These are phyloP conservation scores for Luscinia luscinia DNA, from an alignment of 2,797 vertebrate genomes.

Conservation along the genomic window DNA sequence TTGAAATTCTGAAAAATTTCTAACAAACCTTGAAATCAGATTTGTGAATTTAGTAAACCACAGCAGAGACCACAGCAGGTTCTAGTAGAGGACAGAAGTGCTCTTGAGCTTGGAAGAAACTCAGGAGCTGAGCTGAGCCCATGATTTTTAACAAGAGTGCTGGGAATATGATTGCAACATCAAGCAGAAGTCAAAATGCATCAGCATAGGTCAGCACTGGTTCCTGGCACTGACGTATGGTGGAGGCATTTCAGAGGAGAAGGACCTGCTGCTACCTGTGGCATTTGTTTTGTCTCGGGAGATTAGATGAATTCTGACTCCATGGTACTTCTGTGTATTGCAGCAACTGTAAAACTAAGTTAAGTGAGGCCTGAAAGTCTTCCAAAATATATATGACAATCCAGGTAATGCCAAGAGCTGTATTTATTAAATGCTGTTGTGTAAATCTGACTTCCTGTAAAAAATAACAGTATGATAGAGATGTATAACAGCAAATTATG, in stretches of 20 bases:
- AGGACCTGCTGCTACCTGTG: neutral
- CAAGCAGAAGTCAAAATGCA: neutral
- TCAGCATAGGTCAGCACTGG: neutral
- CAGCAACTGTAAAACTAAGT: neutral
- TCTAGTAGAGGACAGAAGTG: neutral
- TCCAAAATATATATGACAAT: neutral
- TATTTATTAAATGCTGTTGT: neutral
- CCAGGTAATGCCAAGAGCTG: neutral
- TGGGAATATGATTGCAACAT: neutral
- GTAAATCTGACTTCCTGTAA: neutral
- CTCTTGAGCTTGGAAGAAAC: neutral
- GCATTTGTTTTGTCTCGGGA: neutral
- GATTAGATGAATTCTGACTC: conserved; percentile 4
- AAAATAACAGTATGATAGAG: neutral
- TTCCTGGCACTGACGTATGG: neutral
- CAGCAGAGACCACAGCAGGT: neutral
- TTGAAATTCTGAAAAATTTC: neutral
- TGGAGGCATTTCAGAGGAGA: neutral
- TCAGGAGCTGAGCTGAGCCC: neutral
- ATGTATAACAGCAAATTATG: neutral
- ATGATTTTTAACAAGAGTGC: neutral
- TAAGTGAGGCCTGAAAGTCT: neutral
- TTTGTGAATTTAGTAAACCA: neutral
- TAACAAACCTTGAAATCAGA: neutral
- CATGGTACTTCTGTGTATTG: neutral